A percentile compares a stretch with the other conserved stretches of the same genome.
Conservation (phyloP, 2,113 vertebrate genomes). For the Rhynchopsitta pachyrhyncha region DNA sequence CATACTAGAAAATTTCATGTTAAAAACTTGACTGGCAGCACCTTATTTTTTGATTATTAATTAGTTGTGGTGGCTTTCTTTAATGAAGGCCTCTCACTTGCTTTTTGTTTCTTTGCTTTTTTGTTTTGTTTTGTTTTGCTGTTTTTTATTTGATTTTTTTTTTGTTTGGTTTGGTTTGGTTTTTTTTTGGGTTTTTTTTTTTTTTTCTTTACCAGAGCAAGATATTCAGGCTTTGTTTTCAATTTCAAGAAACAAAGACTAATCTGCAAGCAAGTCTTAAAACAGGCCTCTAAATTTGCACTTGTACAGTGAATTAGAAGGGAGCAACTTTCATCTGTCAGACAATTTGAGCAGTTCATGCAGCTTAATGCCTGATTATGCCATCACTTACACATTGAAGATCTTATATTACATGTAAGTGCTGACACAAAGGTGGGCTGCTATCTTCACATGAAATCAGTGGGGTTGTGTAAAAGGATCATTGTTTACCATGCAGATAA, state of each 20-base stretch:
- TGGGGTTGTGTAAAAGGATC: not conserved
- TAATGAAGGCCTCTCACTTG: slow-evolving; percentile 1
- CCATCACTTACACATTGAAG: not conserved
- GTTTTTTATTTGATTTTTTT: too few species aligned
- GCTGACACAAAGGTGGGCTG: not conserved
- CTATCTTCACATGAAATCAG: not conserved
- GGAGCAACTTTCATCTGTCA: not conserved
- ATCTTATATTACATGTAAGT: not conserved
- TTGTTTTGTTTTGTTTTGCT: not conserved
- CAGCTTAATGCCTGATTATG: not conserved
- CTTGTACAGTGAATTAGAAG: not conserved
- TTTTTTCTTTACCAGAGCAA: not conserved
- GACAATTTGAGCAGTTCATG: not conserved
- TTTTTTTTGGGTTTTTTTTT: not conserved
- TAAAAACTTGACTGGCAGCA: not conserved
- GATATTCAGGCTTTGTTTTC: not conserved
- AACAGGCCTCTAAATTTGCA: not conserved
- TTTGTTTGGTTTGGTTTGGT: not conserved
- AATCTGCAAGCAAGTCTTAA: not conserved
- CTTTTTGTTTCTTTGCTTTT: not conserved
- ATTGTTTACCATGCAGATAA: not conserved
- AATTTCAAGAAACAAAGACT: not conserved
- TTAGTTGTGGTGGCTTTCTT: slow-evolving; percentile 2
- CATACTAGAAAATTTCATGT: not conserved
- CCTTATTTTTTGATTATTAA: slow-evolving; percentile 11